phyloP scores from a whole-genome alignment of 2,113 vertebrate genomes.

The Sinocyclocheilus anshuiensis region DNA sequence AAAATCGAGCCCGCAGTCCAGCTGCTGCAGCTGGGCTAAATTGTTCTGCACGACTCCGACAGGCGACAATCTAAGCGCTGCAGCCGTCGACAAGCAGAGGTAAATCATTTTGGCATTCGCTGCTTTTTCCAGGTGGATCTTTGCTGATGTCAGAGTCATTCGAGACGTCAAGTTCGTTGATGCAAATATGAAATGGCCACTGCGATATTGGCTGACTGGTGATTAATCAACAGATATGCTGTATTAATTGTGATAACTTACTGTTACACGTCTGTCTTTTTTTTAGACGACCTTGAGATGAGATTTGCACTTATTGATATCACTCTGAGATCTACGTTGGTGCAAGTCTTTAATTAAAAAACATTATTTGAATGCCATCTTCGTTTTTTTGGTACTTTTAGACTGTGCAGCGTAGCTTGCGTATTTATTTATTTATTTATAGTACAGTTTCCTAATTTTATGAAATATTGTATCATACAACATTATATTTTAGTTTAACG shows the following conservation, averaged over 20 bases:
- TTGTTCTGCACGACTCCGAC: slow-evolving; percentile 30
- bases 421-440: not conserved
- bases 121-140: not conserved
- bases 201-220: not conserved
- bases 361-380: not conserved
- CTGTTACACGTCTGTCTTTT: not conserved
- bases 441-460: too few relatives aligned
- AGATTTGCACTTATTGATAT: not conserved
- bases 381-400: not conserved
- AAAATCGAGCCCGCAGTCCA: slow-evolving; percentile 53
- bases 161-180: not conserved
- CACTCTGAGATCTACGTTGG: not conserved
- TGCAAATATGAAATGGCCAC: slow-evolving; percentile 9
- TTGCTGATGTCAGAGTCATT: not conserved
- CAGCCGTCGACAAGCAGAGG: slow-evolving; percentile 40
- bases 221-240: not conserved
- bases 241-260: not conserved
- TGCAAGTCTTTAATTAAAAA: not conserved
- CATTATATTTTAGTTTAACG: too few relatives aligned
- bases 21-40: slow-evolving; percentile 23
- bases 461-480: too few relatives aligned
- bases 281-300: not conserved
- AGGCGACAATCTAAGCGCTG: slow-evolving; percentile 5
- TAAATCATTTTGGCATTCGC: slow-evolving; percentile 28
- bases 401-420: not conserved